Evolutionary conservation across 2,113 vertebrate species (phyloP), one percentile per base, ranked within the genome.

Genomic region (Rhynchomys soricoides): DNA sequence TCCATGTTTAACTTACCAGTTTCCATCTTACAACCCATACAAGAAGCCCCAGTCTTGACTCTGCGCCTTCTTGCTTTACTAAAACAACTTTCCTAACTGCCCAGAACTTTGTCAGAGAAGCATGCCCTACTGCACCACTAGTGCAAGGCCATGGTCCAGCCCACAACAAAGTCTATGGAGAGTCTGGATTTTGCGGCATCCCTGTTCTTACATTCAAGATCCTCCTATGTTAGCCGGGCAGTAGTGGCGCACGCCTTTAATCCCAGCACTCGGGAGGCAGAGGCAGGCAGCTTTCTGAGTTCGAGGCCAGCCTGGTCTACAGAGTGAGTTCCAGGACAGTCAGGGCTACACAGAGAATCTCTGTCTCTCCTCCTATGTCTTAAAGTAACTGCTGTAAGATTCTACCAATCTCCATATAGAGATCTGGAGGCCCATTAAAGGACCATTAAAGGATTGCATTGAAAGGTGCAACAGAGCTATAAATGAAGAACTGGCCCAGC

Each of bases 81-180:
- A 11, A 37, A 50, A 7, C 6, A 73, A 21, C 21, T 92, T 26
- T 13, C 1, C 7, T 79, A 12, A 70, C 4, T 45, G 2, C 45
- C 7, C 1, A 16, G 24, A 21, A 73, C n/a, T 19, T 21, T 21
- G 31, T 52, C 3, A 50, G 29, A 62, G 8, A 81, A 34, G 0
- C n/a, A 15, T 50, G 19, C 24, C 4, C 5, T 17, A 50, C 10
- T 87, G 19, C 5, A 2, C 3, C 13, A 50, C 6, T 10, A 37
- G 15, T n/a, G 4, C 1, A 40, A 37, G 7, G 5, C 70, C 34
- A 40, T 45, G 16, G 5, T 1, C 13, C 17, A 13, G 40, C 4
- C 19, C 43, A 48, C 29, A 48, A 45, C 17, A 22, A 86, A 48
- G 26, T 45, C 57, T 64, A n/a, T 59, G 52, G 29, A 68, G 17